Evolutionary conservation across 2,888 invertebrate genomes (phyloP).

Genomic region (Mimas tiliae): DNA sequence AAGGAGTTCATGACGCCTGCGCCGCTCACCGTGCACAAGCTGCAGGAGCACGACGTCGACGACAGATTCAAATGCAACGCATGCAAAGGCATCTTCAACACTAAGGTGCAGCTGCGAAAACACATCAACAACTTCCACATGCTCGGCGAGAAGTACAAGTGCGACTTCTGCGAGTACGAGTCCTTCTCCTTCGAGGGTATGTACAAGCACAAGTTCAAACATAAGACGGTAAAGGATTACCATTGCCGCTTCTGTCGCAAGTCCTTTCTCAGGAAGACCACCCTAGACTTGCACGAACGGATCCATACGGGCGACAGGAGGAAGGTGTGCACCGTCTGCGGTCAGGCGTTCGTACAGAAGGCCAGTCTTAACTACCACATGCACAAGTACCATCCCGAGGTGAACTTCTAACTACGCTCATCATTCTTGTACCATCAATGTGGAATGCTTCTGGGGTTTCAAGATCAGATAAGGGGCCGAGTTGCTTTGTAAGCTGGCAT

Average conservation of each 20-base stretch:
- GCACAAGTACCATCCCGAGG: slow-evolving; percentile 74
- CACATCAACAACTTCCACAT: slow-evolving; percentile 71
- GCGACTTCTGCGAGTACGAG: slow-evolving; percentile 67
- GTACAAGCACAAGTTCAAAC: slow-evolving; percentile 71
- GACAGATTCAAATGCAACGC: slow-evolving; percentile 69
- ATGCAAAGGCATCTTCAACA: slow-evolving; percentile 64
- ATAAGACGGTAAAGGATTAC: slow-evolving; percentile 69
- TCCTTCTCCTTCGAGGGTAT: slow-evolving; percentile 59
- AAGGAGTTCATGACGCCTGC: slow-evolving; percentile 61
- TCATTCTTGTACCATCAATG: neutral
- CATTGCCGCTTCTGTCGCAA: slow-evolving; percentile 76
- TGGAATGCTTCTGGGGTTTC: neutral
- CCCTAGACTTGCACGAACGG: slow-evolving; percentile 62
- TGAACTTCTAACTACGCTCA: slow-evolving; percentile 47
- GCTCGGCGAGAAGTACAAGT: slow-evolving; percentile 66
- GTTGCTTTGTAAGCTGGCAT: neutral
- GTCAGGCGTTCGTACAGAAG: slow-evolving; percentile 76
- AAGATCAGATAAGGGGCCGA: neutral
- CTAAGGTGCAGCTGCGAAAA: slow-evolving; percentile 56
- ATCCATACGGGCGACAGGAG: slow-evolving; percentile 72
- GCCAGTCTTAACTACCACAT: slow-evolving; percentile 77
- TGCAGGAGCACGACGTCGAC: slow-evolving; percentile 62
- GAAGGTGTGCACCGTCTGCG: slow-evolving; percentile 66
- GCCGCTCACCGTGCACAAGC: slow-evolving; percentile 59
- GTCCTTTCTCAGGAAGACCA: slow-evolving; percentile 67